phyloP scores from a whole-genome alignment of 2,797 vertebrate species.

The Macropus fuliginosus region DNA sequence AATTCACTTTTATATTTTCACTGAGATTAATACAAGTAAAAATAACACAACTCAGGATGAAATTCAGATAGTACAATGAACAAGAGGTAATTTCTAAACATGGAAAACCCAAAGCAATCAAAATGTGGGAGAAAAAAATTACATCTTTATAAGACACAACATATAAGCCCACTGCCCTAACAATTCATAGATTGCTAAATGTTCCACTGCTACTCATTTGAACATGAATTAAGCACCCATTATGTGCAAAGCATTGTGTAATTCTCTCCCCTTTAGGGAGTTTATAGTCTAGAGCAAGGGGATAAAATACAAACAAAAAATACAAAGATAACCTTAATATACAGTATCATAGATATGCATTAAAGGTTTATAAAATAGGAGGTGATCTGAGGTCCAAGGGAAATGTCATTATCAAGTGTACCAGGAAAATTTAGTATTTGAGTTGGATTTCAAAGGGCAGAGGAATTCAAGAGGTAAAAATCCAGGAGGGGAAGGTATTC shows the following conservation, averaged over 20 bases:
- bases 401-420: background rate
- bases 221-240: background rate
- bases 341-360: background rate
- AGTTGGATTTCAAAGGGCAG: background rate
- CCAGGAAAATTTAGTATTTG: background rate
- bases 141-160: background rate
- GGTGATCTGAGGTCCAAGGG: background rate
- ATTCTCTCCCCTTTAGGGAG: background rate
- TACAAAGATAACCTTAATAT: background rate
- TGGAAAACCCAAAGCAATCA: constrained; percentile 20
- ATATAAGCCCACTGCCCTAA: constrained; percentile 33
- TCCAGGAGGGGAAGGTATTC: background rate
- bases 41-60: constrained; percentile 40
- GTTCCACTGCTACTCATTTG: background rate
- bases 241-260: background rate
- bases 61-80: constrained; percentile 25
- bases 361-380: background rate
- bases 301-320: background rate
- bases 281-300: background rate
- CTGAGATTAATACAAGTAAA: constrained; percentile 32
- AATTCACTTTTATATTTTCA: constrained; percentile 49
- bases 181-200: background rate
- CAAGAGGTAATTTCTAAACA: constrained; percentile 31
- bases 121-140: constrained; percentile 9
- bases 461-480: background rate